phyloP scores from a whole-genome alignment of 2,888 invertebrate genomes.

The Thymelicus acteon region DNA sequence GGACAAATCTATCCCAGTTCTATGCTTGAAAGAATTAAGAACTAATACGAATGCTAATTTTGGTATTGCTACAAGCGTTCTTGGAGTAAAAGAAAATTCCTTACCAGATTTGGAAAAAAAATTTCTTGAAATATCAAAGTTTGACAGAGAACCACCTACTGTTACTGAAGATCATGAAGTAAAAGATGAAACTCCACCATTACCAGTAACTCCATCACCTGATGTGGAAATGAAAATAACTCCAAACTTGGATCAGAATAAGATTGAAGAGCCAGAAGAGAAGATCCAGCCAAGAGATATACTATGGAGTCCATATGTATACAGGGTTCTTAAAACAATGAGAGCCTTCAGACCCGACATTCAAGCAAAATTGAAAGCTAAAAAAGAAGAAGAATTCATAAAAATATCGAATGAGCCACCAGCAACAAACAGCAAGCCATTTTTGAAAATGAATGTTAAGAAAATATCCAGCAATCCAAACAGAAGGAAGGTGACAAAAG shows the following conservation, averaged over 20 bases:
- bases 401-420: constrained; percentile 37
- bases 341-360: constrained; percentile 66
- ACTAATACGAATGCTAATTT: constrained; percentile 56
- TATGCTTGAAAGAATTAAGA: constrained; percentile 70
- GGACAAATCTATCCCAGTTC: constrained; percentile 57
- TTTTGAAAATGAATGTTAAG: constrained; percentile 73
- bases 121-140: constrained; percentile 54
- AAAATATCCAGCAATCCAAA: constrained; percentile 72
- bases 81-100: constrained; percentile 62
- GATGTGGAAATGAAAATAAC: constrained; percentile 24
- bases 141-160: constrained; percentile 42
- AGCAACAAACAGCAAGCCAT: constrained; percentile 50
- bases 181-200: too few relatives aligned
- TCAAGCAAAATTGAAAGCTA: constrained; percentile 53
- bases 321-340: constrained; percentile 62
- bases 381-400: constrained; percentile 60
- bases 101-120: constrained; percentile 52
- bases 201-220: too few relatives aligned
- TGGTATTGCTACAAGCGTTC: constrained; percentile 73
- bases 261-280: constrained; percentile 25
- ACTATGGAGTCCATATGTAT: constrained; percentile 57
- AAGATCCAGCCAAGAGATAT: neutral
- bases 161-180: neutral
- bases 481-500: constrained; percentile 58
- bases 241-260: constrained; percentile 36